Evolutionary conservation across 2,797 vertebrate species (phyloP).

Genomic region (Chromis chromis): DNA sequence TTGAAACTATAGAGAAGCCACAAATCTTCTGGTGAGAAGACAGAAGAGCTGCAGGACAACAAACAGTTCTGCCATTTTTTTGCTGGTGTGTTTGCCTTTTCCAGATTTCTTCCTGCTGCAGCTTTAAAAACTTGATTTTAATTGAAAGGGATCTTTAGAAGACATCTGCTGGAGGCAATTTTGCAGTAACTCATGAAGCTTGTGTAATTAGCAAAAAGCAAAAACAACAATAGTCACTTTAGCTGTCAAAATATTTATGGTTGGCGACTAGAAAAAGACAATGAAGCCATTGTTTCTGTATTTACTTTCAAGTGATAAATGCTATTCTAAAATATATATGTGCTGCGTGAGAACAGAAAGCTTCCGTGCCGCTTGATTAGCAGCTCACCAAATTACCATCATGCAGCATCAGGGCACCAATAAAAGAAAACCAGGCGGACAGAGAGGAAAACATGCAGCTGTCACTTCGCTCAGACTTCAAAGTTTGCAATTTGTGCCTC

Average conservation of each 20-base stretch:
- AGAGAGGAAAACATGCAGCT: conserved; percentile 42
- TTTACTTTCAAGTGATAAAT: not conserved
- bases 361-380: conserved; percentile 43
- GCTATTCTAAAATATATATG: not conserved
- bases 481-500: conserved; percentile 61
- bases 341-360: not conserved
- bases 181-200: too few species aligned
- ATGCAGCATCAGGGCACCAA: conserved; percentile 20
- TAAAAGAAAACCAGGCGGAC: conserved; percentile 34
- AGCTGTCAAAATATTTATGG: not conserved
- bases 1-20: too few species aligned
- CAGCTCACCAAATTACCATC: conserved; percentile 54
- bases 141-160: too few species aligned
- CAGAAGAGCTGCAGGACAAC: too few species aligned
- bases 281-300: too few species aligned
- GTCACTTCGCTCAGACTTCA: conserved; percentile 59
- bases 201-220: not conserved
- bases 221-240: not conserved
- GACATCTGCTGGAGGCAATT: too few species aligned
- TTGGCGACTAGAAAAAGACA: not conserved
- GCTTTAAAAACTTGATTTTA: too few species aligned
- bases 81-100: too few species aligned
- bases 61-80: too few species aligned
- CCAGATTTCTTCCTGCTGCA: too few species aligned
- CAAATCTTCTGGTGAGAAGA: too few species aligned